Evolutionary conservation across 2,113 vertebrate species (phyloP), one percentile per base, ranked within the genome.

Genomic region (Actinemys pallida): DNA sequence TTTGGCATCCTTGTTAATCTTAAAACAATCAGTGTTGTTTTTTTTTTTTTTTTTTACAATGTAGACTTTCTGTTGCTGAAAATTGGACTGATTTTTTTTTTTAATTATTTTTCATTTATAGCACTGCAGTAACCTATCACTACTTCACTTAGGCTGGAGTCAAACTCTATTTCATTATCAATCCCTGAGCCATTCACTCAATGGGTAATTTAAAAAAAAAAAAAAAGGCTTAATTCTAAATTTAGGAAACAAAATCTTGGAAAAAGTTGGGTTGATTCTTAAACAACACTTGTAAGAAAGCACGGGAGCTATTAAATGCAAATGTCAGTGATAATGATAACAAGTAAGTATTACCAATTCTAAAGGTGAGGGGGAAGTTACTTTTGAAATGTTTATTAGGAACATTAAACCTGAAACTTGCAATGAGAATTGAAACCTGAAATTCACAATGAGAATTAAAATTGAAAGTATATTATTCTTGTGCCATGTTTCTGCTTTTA

Each of bases 261-360:
- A 86, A 93, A 93, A 82, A 84, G 82, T 87, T 76, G 35, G 35
- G 2, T 20, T 93, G 88, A 65, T 96, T 62, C 93, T 91, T 92
- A 31, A 27, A 49, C 20, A 4, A 31, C 13, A 10, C 27, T 76
- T n/a, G 39, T 80, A 54, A 81, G 89, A 96, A 89, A 95, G 89
- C 91, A 65, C 92, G 93, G 10, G 59, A 83, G 92, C 39, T 95
- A 94, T 94, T 50, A 96, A 95, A 92, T 94, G 85, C 76, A 96
- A 96, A 92, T 96, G 72, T 90, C 20, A 78, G 56, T 80, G 89
- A 83, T 95, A 94, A 95, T 92, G 12, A 22, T 88, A 91, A 93
- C 91, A 94, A 22, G 50, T 83, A 88, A 47, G 22, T 83, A 65
- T 89, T 88, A 90, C 91, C 80, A 89, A 88, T 90, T 96, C 89